phyloP scores from a whole-genome alignment of 1,140 invertebrate species.

The Nomia melanderi region DNA sequence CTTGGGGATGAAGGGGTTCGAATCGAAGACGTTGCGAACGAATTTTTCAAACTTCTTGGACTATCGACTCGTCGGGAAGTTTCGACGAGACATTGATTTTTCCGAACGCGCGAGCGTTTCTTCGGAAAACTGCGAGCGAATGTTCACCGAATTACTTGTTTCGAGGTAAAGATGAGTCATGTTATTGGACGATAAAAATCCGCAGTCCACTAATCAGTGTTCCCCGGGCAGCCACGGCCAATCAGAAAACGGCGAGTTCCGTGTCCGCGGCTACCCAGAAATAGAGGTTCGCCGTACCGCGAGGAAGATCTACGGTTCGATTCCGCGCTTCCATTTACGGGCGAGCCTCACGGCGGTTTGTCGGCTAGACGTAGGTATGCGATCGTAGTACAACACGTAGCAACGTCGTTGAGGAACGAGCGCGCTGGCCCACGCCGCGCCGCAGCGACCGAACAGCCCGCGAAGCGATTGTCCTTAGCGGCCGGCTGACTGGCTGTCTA shows the following conservation, averaged over 20 bases:
- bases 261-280: neutral
- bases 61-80: too few relatives aligned
- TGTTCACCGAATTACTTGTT: too few relatives aligned
- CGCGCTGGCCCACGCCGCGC: conserved; percentile 57
- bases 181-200: too few relatives aligned
- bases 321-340: conserved; percentile 53
- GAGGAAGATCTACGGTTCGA: conserved; percentile 20
- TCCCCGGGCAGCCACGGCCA: neutral
- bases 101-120: too few relatives aligned
- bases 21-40: too few relatives aligned
- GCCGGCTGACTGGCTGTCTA: conserved; percentile 45
- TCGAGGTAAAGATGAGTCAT: too few relatives aligned
- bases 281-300: neutral
- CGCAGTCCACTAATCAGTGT: neutral
- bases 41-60: too few relatives aligned
- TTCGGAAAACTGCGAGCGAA: too few relatives aligned
- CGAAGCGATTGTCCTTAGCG: conserved; percentile 56
- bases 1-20: too few relatives aligned
- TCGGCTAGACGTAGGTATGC: conserved; percentile 47
- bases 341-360: conserved; percentile 41
- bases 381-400: conserved; percentile 22
- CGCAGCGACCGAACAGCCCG: conserved; percentile 41
- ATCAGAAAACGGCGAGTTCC: neutral
- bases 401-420: conserved; percentile 48
- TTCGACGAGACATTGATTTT: too few relatives aligned